These are phyloP conservation scores for Karalla daura DNA, from an alignment of 2,797 vertebrate genomes.

Conservation along the genomic window DNA sequence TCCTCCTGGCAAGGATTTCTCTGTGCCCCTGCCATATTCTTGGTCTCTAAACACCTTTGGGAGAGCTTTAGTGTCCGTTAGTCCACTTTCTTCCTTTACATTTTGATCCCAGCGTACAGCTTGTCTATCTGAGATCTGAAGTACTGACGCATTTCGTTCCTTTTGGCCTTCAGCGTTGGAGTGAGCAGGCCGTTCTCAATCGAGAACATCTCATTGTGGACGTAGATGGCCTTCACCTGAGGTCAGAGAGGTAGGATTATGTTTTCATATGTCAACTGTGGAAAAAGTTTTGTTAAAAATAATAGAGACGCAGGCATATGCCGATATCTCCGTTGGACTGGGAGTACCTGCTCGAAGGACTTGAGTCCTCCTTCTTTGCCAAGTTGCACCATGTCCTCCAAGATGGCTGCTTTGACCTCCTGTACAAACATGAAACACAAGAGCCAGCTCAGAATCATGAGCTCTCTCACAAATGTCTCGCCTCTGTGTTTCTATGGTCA, in stretches of 20 bases:
- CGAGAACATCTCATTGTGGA: conserved; percentile 90
- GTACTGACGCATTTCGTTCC: conserved; percentile 86
- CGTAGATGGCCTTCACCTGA: conserved; percentile 89
- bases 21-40: background rate
- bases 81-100: conserved; percentile 62
- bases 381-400: conserved; percentile 88
- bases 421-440: conserved; percentile 51
- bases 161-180: conserved; percentile 95
- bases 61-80: background rate
- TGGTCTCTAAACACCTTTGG: conserved; percentile 7
- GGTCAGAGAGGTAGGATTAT: background rate
- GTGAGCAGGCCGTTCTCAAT: conserved; percentile 92
- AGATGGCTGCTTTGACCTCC: conserved; percentile 89
- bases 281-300: too few species aligned
- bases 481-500: too few species aligned
- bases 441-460: background rate
- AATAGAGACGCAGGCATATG: too few species aligned
- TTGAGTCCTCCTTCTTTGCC: conserved; percentile 93
- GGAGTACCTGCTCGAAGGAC: conserved; percentile 97
- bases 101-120: conserved; percentile 88
- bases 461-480: too few species aligned
- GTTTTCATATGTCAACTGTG: too few species aligned
- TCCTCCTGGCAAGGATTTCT: background rate
- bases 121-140: conserved; percentile 91
- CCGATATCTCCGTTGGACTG: too few species aligned